A percentile compares a stretch with the other conserved stretches of the same genome.
Evolutionary conservation across 2,797 vertebrate genomes (phyloP).

Genomic region (Vultur gryphus): DNA sequence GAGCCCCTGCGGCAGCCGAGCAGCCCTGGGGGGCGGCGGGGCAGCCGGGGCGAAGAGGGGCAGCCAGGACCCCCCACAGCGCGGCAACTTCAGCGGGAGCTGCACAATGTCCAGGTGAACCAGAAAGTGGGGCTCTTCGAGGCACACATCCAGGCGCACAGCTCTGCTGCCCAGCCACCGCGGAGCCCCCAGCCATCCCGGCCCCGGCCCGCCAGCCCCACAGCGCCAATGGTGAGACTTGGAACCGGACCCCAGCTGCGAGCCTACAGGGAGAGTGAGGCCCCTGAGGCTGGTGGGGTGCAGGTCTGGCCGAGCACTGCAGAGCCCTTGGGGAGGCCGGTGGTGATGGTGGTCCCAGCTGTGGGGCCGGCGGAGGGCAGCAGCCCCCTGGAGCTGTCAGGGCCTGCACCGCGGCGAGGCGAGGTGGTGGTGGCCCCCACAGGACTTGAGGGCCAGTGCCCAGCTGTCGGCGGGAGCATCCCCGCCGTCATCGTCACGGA

Average conservation of each 20-base stretch:
- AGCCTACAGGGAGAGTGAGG: not conserved
- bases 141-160: slow-evolving; percentile 88
- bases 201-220: not conserved
- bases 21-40: slow-evolving; percentile 19
- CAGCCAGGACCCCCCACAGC: not conserved
- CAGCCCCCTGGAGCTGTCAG: not conserved
- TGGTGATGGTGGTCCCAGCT: not conserved
- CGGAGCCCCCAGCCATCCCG: slow-evolving; percentile 80
- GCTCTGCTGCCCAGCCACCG: slow-evolving; percentile 65
- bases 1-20: not conserved
- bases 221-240: fast-evolving
- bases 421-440: not conserved
- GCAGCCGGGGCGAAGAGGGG: slow-evolving; percentile 33
- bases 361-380: not conserved
- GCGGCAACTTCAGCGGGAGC: slow-evolving; percentile 75
- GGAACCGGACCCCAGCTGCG: not conserved
- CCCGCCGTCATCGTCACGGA: slow-evolving; percentile 93
- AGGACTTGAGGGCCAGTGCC: not conserved
- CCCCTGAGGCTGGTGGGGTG: not conserved
- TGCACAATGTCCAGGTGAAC: slow-evolving; percentile 91
- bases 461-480: slow-evolving; percentile 57
- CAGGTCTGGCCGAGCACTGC: not conserved
- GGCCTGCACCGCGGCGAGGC: not conserved
- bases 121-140: slow-evolving; percentile 91
- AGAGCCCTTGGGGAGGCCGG: not conserved